Percentiles rank a stretch among this genome's conserved stretches.
These are phyloP conservation scores for Chaenocephalus aceratus DNA, from an alignment of 2,113 vertebrate genomes.

Conservation along the genomic window DNA sequence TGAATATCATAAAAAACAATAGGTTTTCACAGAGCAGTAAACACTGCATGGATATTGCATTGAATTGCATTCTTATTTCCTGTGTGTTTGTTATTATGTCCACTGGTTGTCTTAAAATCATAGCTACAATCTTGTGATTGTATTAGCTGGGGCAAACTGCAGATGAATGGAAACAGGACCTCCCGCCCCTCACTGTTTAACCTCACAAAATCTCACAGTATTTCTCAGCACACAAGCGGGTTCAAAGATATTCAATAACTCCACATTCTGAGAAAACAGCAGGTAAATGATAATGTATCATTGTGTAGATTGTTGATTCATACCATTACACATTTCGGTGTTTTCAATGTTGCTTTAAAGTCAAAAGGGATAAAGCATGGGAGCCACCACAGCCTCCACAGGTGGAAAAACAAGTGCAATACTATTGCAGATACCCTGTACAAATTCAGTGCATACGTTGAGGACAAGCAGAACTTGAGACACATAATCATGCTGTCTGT, in stretches of 20 bases:
- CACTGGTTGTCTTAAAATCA: neutral
- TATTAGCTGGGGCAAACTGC: neutral
- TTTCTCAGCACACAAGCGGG: neutral
- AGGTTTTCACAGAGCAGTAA: neutral
- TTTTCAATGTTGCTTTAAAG: neutral
- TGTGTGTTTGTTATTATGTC: conserved; percentile 10
- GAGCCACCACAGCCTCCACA: neutral
- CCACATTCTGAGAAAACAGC: neutral
- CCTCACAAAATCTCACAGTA: neutral
- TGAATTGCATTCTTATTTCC: neutral
- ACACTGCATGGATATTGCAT: conserved; percentile 33
- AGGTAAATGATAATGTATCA: neutral
- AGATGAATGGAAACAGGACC: neutral
- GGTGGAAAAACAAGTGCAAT: conserved; percentile 30
- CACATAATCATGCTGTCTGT: neutral
- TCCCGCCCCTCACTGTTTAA: neutral
- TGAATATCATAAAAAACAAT: neutral
- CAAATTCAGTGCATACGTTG: neutral
- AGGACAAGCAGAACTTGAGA: neutral
- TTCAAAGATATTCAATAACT: too few species aligned
- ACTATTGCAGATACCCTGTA: neutral
- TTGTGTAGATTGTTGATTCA: neutral
- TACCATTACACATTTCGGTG: neutral
- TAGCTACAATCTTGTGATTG: conserved; percentile 9
- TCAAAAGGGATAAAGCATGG: too few species aligned